phyloP scores from a whole-genome alignment of 1,140 invertebrate genomes.

The Drosophila leontia region DNA sequence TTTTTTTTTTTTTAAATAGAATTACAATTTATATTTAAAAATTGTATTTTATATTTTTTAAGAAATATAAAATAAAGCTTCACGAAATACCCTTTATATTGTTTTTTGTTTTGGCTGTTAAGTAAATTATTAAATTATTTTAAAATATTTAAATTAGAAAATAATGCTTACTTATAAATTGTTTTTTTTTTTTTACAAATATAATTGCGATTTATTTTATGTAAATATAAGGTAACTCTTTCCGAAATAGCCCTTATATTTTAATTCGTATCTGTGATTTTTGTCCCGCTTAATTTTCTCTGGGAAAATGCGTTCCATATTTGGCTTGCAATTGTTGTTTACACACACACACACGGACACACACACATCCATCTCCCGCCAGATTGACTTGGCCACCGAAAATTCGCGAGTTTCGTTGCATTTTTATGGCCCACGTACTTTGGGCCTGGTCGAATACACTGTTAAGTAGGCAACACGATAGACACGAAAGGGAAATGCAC shows the following conservation, averaged over 20 bases:
- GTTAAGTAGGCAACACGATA: constrained; percentile 72
- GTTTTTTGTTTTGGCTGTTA: too few species aligned
- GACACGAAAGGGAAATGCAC: constrained; percentile 22
- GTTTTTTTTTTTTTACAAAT: too few species aligned
- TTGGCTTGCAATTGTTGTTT: constrained; percentile 64
- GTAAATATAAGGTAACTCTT: too few species aligned
- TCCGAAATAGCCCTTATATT: constrained; percentile 7
- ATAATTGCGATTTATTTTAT: too few species aligned
- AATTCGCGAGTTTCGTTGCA: constrained; percentile 44
- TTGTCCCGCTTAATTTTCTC: constrained; percentile 45
- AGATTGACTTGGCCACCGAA: constrained; percentile 17
- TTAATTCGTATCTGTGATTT: neutral
- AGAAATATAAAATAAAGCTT: too few species aligned
- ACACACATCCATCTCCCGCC: constrained; percentile 7
- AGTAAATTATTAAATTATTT: too few species aligned
- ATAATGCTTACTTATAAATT: too few species aligned
- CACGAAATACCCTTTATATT: too few species aligned
- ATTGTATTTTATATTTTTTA: too few species aligned
- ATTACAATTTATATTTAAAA: too few species aligned
- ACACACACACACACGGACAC: constrained; percentile 33
- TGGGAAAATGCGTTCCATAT: constrained; percentile 56
- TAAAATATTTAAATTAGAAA: too few species aligned
- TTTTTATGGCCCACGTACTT: constrained; percentile 62
- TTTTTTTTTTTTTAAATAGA: too few species aligned
- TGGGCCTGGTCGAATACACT: constrained; percentile 37